These are phyloP conservation scores for Ormyrus nitidulus DNA, from an alignment of 2,888 invertebrate species.

Conservation along the genomic window DNA sequence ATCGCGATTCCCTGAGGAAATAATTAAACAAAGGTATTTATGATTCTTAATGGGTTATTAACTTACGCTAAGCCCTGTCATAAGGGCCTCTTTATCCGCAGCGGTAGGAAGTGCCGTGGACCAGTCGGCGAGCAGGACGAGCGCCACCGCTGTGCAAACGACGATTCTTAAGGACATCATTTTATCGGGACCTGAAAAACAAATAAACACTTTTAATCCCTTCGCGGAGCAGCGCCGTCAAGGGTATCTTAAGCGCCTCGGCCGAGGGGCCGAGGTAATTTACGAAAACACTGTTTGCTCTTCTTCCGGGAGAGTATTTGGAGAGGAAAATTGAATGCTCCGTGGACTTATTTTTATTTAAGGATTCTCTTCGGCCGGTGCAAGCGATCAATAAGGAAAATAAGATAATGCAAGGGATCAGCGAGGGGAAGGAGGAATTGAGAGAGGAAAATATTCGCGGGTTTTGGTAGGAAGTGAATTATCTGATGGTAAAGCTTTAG, in stretches of 20 bases:
- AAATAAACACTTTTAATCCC: conserved; percentile 42
- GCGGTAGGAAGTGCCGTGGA: conserved; percentile 66
- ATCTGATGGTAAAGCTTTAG: too few species aligned
- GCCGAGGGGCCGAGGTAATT: background rate
- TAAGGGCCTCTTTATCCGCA: conserved; percentile 71
- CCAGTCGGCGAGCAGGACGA: conserved; percentile 65
- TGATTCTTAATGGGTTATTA: conserved; percentile 51
- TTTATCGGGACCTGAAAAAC: conserved; percentile 33
- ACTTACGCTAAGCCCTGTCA: conserved; percentile 73
- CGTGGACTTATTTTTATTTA: background rate
- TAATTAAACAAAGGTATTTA: background rate
- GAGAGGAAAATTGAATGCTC: conserved; percentile 19
- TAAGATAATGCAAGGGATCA: too few species aligned
- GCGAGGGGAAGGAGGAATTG: too few species aligned
- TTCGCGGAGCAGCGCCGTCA: background rate
- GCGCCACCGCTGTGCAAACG: conserved; percentile 60
- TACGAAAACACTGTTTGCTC: background rate
- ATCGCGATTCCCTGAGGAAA: conserved; percentile 5
- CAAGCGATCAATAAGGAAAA: background rate
- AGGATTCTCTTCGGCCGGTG: background rate
- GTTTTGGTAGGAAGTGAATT: too few species aligned
- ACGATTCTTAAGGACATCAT: conserved; percentile 64
- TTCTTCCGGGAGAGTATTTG: conserved; percentile 9
- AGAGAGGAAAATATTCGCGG: too few species aligned
- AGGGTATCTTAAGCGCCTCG: background rate